Percentiles rank a stretch among this genome's conserved stretches.
phyloP scores from a whole-genome alignment of 2,797 vertebrate species.

The Clarias laeviceps region DNA sequence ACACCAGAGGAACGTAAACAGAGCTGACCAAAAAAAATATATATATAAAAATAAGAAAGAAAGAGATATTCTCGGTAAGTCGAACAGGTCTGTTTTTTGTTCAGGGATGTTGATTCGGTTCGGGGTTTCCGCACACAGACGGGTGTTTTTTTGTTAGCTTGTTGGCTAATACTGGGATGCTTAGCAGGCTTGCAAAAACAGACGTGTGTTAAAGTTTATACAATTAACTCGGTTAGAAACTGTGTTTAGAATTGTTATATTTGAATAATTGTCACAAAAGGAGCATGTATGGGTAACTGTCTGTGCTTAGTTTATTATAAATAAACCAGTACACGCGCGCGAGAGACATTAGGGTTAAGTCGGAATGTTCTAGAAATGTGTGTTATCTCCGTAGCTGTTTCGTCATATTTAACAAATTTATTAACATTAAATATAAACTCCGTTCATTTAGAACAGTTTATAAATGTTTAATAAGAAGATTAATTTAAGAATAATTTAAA shows the following conservation, averaged over 20 bases:
- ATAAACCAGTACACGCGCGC: neutral
- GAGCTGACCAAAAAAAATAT: neutral
- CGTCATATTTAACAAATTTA: neutral
- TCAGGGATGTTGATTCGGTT: neutral
- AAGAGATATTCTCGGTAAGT: neutral
- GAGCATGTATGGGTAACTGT: neutral
- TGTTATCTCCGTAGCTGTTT: neutral
- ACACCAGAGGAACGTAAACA: neutral
- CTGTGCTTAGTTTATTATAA: neutral
- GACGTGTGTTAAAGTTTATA: neutral
- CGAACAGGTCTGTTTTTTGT: neutral
- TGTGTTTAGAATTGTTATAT: neutral
- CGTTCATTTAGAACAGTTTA: neutral
- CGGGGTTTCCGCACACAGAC: neutral
- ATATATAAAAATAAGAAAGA: neutral
- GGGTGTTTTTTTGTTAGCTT: neutral
- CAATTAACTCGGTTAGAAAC: neutral
- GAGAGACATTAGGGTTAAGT: neutral
- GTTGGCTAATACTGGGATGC: neutral
- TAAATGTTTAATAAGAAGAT: neutral
- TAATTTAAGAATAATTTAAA: neutral
- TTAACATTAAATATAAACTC: neutral
- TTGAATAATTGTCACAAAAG: neutral
- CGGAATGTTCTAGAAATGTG: conserved; percentile 11
- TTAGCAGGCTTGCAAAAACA: neutral